These are phyloP conservation scores for Neodiprion virginianus DNA, from an alignment of 1,140 invertebrate genomes.

Conservation along the genomic window DNA sequence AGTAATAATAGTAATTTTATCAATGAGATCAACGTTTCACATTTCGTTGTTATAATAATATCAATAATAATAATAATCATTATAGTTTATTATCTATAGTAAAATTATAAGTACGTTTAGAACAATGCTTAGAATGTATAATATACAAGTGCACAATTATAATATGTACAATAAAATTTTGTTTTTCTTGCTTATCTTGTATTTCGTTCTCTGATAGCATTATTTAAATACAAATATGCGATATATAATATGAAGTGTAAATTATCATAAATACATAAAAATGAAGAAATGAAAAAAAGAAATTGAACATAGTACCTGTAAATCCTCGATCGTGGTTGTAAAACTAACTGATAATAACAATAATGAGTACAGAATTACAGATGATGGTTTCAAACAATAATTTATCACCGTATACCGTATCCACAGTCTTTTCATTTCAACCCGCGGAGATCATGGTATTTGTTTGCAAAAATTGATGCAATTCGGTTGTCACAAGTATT, in stretches of 20 bases:
- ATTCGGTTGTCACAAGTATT: no score
- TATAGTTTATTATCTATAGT: neutral
- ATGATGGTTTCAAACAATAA: no score
- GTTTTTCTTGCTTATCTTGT: no score
- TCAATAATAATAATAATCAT: neutral
- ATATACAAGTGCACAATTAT: neutral
- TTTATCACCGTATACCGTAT: no score
- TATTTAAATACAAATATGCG: neutral
- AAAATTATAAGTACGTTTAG: neutral
- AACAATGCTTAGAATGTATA: neutral
- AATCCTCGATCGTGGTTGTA: neutral
- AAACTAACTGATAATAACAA: neutral
- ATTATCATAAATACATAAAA: neutral
- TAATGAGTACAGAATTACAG: no score
- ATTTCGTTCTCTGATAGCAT: no score
- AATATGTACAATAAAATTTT: constrained; percentile 1
- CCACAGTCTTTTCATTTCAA: no score
- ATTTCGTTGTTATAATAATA: neutral
- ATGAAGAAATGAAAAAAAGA: neutral
- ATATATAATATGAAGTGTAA: neutral
- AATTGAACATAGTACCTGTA: neutral
- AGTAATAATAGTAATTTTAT: neutral
- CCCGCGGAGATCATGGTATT: no score
- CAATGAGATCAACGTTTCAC: neutral
- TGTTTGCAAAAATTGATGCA: no score